These are phyloP conservation scores for Riparia riparia DNA, from an alignment of 2,113 vertebrate species.

Conservation along the genomic window DNA sequence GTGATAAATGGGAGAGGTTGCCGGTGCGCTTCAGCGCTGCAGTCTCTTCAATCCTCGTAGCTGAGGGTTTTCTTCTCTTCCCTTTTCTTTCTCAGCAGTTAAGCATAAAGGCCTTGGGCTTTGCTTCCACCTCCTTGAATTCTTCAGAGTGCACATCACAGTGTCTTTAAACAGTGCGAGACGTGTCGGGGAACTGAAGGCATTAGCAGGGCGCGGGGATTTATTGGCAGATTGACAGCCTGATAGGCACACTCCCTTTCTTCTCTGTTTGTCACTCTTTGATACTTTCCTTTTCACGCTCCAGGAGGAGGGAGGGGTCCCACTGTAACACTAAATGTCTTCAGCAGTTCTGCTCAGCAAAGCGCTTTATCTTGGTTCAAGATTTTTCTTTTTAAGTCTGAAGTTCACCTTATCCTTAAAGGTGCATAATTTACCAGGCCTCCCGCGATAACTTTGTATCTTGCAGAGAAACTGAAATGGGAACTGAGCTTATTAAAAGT, in stretches of 20 bases:
- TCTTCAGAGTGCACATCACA: conserved; percentile 50
- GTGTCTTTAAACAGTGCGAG: conserved; percentile 54
- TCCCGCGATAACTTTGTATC: conserved; percentile 7
- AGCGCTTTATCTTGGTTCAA: neutral
- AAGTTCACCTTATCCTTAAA: conserved; percentile 38
- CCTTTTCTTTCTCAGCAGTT: conserved; percentile 21
- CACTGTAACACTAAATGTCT: conserved; percentile 4
- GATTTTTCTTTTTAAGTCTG: neutral
- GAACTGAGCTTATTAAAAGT: conserved; percentile 34
- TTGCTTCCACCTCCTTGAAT: conserved; percentile 45
- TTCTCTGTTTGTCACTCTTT: conserved; percentile 46
- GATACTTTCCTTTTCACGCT: conserved; percentile 37
- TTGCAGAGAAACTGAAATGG: neutral
- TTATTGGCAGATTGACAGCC: conserved; percentile 64
- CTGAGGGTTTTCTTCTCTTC: conserved; percentile 16
- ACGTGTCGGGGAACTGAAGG: conserved; percentile 5
- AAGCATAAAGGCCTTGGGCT: conserved; percentile 44
- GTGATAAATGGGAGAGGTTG: conserved; percentile 2
- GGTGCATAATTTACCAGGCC: conserved; percentile 22
- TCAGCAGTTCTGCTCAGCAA: neutral
- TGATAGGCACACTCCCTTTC: conserved; percentile 48
- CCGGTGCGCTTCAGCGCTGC: neutral
- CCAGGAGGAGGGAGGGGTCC: neutral
- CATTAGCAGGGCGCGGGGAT: conserved; percentile 48
- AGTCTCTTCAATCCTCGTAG: conserved; percentile 23